Conservation (phyloP, 1,140 invertebrate species). For the Bombus difficillimus region DNA sequence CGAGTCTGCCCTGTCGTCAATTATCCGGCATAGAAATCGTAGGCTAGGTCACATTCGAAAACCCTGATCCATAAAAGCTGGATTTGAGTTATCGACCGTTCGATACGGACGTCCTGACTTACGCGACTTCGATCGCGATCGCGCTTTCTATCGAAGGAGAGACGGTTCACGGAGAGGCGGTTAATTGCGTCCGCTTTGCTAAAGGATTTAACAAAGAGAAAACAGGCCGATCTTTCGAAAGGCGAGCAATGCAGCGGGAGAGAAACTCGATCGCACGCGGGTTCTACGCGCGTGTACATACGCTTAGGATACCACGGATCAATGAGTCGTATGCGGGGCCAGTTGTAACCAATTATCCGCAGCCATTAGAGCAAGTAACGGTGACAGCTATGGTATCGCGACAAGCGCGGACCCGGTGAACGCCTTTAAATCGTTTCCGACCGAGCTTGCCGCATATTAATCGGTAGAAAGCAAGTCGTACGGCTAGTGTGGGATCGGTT, state of each 20-base stretch:
- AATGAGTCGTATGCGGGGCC: conserved; percentile 27
- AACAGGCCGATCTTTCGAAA: conserved; percentile 54
- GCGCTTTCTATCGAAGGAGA: conserved; percentile 39
- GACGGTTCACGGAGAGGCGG: conserved; percentile 23
- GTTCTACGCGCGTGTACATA: not conserved
- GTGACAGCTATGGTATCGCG: conserved; percentile 41
- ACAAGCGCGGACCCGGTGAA: conserved; percentile 43
- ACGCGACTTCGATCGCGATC: not conserved
- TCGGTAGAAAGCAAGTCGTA: conserved; percentile 66
- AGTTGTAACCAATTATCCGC: conserved; percentile 61
- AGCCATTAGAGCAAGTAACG: conserved; percentile 40
- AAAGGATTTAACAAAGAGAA: conserved; percentile 35
- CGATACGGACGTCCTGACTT: not conserved
- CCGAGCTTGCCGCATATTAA: conserved; percentile 63
- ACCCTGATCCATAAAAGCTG: not conserved
- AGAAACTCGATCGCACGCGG: conserved; percentile 47
- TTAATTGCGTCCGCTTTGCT: conserved; percentile 46
- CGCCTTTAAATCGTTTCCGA: conserved; percentile 47
- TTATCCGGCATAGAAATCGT: conserved; percentile 1
- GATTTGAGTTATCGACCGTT: not conserved
- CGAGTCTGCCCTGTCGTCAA: not conserved
- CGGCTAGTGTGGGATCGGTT: conserved; percentile 13
- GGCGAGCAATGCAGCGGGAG: conserved; percentile 1
- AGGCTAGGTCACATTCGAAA: not conserved
- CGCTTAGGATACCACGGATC: conserved; percentile 18